Evolutionary conservation across 1,140 invertebrate species (phyloP), one percentile per base, ranked within the genome.

Genomic region (Heliconius hermathena): DNA sequence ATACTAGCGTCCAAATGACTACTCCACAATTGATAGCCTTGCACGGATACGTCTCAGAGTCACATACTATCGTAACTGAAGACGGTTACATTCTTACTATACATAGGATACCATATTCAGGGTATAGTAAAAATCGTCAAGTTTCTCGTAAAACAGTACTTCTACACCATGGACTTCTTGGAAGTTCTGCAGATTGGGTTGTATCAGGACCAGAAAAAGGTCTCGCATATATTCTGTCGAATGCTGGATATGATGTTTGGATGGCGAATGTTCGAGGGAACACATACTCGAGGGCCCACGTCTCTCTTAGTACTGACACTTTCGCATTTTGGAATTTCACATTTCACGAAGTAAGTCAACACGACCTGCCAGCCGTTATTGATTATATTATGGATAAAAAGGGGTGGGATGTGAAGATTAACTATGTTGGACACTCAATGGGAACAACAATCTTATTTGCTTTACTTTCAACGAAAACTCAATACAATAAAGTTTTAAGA

Each of bases 161-260:
- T 11, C 87, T 98, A 0, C 97, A 98, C 87, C 98, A 98, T 89
- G 98, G 97, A 0, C 93, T 98, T 8, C 89, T 98, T 0, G 96
- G 96, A 8, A 97, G 97, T 85, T 97, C 97, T 1, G 95, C 96
- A 0, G 97, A 97, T 88, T 98, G 96, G 96, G 94, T 98, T 18
- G 91, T 97, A 5, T 95, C 96, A 81, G 96, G 96, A 20, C 95
- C 96, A 2, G 89, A 96, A 54, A 96, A 95, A 86, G 96, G 94
- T 29, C 86, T 96, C 81, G 95, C 97, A 0, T 96, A 95, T 83
- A 93, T 96, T 72, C 88, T 97, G 29, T 95, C 96, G 8, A 95
- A 97, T 76, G 93, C 90, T n/a, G 96, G 96, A 1, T 97, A 96
- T 79, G 96, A 97, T 82, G 96, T 97, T 6, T 97, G 96, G 96